Base-by-base conservation (phyloP, 1,140 invertebrate species). In the Macrostomum lignano region DNA sequence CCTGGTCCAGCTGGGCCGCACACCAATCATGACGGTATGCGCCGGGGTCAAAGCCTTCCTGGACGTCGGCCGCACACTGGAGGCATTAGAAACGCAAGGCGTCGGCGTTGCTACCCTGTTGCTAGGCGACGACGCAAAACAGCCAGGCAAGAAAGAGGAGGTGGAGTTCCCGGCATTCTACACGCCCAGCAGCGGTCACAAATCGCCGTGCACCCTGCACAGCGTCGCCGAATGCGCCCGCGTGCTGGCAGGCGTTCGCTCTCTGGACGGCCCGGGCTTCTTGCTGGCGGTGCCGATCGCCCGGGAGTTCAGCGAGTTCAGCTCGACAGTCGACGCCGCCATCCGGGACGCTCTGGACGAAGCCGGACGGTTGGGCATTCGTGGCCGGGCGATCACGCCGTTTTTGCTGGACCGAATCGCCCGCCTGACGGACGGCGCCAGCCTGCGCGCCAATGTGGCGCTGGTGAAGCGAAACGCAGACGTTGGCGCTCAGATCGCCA, bases 41-140 rank as follows among this genome's bases (percentile, higher is more conserved):
- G 76, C 81, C 44, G 88, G 88, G 10, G 68, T 88, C 22, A 98
- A 98, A 62, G 86, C 82, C 21, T 94, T 98, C 44, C 61, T 96
- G 19, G 88, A 96, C 51, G 82, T 96, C 45, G 69, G 67, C 1
- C 71, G 72, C 45, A 94, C 86, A 1, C 60, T 98, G 19, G 88
- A 98, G 53, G 88, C 72, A 49, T 58, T 98, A 73, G 84, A 93
- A 64, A 91, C 81, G 1, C 69, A 81, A 54, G 81, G 84, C 6
- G 79, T 93, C 1, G 74, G 73, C 45, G 78, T 93, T 0, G 67
- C 70, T 25, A 69, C 73, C 1, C 71, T 69, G 40, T n/a, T n/a
- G n/a, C n/a, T n/a, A n/a, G n/a, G n/a, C n/a, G n/a, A n/a, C n/a
- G n/a, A n/a, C n/a, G n/a, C n/a, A n/a, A n/a, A n/a, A n/a, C n/a